A percentile compares a stretch with the other conserved stretches of the same genome.
These are phyloP conservation scores for Pseudochaenichthys georgianus DNA, from an alignment of 2,797 vertebrate genomes.

Conservation along the genomic window DNA sequence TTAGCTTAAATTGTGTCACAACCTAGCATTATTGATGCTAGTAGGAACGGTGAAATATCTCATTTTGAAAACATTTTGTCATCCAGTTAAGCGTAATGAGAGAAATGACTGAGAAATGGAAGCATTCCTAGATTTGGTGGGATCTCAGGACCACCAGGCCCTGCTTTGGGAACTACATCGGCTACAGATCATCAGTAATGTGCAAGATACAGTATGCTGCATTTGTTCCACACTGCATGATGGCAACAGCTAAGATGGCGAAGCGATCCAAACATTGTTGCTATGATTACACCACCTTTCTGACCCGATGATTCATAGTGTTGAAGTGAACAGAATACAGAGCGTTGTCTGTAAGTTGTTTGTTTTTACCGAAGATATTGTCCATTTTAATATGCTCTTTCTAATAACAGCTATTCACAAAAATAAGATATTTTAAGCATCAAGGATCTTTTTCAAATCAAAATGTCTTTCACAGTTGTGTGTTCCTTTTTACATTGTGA, in stretches of 20 bases:
- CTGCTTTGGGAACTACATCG: constrained; percentile 27
- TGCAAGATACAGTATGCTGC: constrained; percentile 31
- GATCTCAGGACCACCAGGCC: constrained; percentile 17
- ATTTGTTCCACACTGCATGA: constrained; percentile 57
- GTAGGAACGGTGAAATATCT: constrained; percentile 3
- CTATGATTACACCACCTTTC: constrained; percentile 75
- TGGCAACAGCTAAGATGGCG: constrained; percentile 72
- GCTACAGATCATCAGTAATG: constrained; percentile 33
- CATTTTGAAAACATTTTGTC: constrained; percentile 3
- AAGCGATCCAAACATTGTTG: constrained; percentile 75
- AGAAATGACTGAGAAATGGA: constrained; percentile 1
- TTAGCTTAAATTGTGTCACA: constrained; percentile 11
- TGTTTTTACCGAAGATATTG: constrained; percentile 17
- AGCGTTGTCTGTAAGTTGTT: constrained; percentile 28
- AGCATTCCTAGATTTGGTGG: constrained; percentile 15
- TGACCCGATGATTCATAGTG: constrained; percentile 70
- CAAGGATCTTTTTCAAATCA: not conserved
- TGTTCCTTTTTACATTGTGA: not conserved
- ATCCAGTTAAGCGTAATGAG: not conserved
- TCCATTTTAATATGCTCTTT: constrained; percentile 10
- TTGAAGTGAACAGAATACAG: constrained; percentile 48
- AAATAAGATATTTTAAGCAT: not conserved
- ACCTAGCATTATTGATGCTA: not conserved
- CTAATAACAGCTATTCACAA: constrained; percentile 32
- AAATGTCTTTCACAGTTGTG: not conserved